Evolutionary conservation across 2,888 invertebrate genomes (phyloP), one percentile per base, ranked within the genome.

Genomic region (Spilarctia lutea): DNA sequence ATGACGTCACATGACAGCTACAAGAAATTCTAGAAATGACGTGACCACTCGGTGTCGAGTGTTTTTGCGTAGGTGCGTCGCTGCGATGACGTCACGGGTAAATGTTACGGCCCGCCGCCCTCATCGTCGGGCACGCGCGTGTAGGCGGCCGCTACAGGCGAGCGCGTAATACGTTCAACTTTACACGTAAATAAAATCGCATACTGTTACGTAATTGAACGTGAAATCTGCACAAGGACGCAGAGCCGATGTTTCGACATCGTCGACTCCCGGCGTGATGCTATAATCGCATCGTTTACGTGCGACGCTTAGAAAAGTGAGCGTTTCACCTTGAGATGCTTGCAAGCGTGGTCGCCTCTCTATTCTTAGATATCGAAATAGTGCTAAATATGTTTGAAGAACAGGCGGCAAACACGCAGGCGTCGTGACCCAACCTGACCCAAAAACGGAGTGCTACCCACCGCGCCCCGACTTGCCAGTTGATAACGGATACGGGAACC

Each of bases 361-460:
- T 93, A 93, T 92, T 93, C 91, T 92, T 92, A 89, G 91, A 88
- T 91, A 92, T 91, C 87, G 90, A 92, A 93, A 93, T 91, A 91
- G 89, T 89, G 88, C 89, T 90, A 91, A 91, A 91, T 91, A 88
- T 88, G 88, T 89, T 91, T 81, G 84, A 89, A 89, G 91, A 91
- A 90, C 87, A 87, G 86, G 86, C 87, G 84, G 85, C 82, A 80
- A 91, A 85, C 88, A 93, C 95, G 95, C 95, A 95, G 93, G 95
- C 95, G 95, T 92, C 92, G 90, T 95, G 95, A 96, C 95, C 95
- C 89, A 94, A 90, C 89, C 92, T 94, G 95, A 96, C 95, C 95
- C 94, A 95, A 95, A 95, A 95, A 92, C 93, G 89, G 89, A 91
- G 85, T 89, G 89, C 90, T 92, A 89, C 89, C 91, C 90, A 91